Conservation (phyloP, 64 coral and sea anemone species). For the Stylophora pistillata region DNA sequence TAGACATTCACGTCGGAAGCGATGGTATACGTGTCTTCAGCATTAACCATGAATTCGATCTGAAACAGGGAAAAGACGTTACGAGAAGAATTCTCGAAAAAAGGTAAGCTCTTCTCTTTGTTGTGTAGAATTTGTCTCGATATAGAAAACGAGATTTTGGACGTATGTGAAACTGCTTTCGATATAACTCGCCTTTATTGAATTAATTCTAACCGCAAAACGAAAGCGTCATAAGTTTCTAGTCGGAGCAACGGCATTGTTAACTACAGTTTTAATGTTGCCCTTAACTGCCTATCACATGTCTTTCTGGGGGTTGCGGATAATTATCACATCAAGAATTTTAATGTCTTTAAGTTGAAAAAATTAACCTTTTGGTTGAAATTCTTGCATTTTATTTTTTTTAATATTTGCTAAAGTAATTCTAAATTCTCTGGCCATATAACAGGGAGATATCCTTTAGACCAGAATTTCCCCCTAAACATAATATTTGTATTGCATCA, state of each 20-base stretch:
- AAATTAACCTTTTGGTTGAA: slow-evolving; percentile 8
- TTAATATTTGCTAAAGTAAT: too few relatives aligned
- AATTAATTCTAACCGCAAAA: background rate
- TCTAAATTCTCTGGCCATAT: too few relatives aligned
- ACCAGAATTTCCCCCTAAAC: background rate
- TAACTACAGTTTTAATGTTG: background rate
- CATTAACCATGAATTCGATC: slow-evolving; percentile 78
- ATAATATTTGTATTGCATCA: too few relatives aligned
- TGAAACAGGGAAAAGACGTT: slow-evolving; percentile 87
- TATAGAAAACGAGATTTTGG: background rate
- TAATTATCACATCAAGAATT: slow-evolving; percentile 1
- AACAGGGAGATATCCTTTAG: background rate
- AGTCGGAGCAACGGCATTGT: background rate
- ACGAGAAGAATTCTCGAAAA: slow-evolving; percentile 86
- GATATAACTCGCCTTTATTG: background rate
- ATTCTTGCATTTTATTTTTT: background rate
- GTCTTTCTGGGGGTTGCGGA: background rate
- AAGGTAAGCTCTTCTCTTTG: slow-evolving; percentile 61
- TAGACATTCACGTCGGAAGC: slow-evolving; percentile 85
- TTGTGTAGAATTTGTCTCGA: background rate
- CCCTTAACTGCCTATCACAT: background rate
- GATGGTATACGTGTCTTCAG: slow-evolving; percentile 91
- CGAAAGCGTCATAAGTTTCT: background rate
- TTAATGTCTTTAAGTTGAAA: background rate
- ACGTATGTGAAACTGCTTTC: background rate